These are phyloP conservation scores for Sogatella furcifera DNA, from an alignment of 1,140 invertebrate genomes.

Conservation along the genomic window DNA sequence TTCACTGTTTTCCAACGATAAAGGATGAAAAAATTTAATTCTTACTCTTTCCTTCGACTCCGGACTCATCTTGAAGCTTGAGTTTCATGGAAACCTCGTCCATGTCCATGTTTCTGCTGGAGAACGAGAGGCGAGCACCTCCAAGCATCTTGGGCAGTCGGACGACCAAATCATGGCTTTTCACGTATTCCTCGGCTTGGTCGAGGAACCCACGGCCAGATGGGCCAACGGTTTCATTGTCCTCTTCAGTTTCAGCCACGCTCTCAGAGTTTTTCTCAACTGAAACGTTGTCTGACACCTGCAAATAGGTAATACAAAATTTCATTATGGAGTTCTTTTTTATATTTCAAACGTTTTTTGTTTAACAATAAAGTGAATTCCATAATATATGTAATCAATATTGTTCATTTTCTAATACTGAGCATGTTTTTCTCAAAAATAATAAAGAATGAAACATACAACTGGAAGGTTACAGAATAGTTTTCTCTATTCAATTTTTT, in stretches of 20 bases:
- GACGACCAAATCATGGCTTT: constrained; percentile 65
- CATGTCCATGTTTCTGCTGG: constrained; percentile 58
- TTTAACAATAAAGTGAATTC: no score
- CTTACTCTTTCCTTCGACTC: constrained; percentile 17
- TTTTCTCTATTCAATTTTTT: neutral
- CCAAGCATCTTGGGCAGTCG: constrained; percentile 45
- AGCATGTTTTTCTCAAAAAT: no score
- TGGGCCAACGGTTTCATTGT: constrained; percentile 35
- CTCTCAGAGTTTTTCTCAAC: constrained; percentile 50
- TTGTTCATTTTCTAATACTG: no score
- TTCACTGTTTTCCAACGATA: no score
- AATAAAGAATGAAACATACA: no score
- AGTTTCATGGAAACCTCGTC: constrained; percentile 37
- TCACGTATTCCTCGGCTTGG: constrained; percentile 53
- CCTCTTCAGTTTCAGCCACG: constrained; percentile 19
- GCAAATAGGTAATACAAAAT: no score
- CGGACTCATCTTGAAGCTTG: neutral
- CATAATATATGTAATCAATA: no score
- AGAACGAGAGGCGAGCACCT: constrained; percentile 59
- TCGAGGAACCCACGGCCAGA: constrained; percentile 45
- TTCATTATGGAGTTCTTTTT: no score
- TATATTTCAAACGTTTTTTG: no score
- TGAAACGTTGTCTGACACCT: constrained; percentile 60
- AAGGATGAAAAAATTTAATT: neutral
- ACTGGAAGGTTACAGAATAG: neutral